Evolutionary conservation across 2,797 vertebrate species (phyloP).

Genomic region (Rhinophrynus dorsalis): DNA sequence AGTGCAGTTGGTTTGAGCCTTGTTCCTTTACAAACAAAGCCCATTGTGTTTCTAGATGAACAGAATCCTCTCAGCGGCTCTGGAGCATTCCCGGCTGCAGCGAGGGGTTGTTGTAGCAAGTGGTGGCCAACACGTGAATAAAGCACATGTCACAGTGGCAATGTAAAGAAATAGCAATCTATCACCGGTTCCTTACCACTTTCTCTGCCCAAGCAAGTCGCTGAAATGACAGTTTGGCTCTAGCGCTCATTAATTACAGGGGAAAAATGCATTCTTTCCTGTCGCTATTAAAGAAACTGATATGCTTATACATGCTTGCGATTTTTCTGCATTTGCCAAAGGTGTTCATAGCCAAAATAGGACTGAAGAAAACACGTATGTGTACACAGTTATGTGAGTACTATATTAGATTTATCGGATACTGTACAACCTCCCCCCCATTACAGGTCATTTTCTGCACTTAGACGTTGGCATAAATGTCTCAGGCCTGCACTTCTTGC

Average conservation of each 20-base stretch:
- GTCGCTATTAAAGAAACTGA: conserved; percentile 55
- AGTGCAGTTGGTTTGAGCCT: too few relatives aligned
- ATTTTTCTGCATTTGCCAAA: conserved; percentile 46
- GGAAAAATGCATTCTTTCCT: conserved; percentile 52
- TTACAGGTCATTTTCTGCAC: too few relatives aligned
- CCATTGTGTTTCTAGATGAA: conserved; percentile 76
- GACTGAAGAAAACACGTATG: conserved; percentile 13
- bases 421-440: too few relatives aligned
- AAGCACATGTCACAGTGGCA: conserved; percentile 83
- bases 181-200: conserved; percentile 72
- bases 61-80: conserved; percentile 77
- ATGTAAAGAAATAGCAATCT: conserved; percentile 70
- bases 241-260: conserved; percentile 61
- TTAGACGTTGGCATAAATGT: too few relatives aligned
- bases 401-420: too few relatives aligned
- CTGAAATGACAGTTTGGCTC: conserved; percentile 75
- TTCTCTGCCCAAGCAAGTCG: conserved; percentile 81
- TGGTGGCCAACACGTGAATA: conserved; percentile 79
- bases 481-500: too few relatives aligned
- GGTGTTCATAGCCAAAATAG: conserved; percentile 28
- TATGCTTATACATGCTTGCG: conserved; percentile 24
- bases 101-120: conserved; percentile 84
- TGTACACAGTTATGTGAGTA: conserved; percentile 13
- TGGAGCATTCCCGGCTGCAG: conserved; percentile 82
- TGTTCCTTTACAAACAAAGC: too few relatives aligned